These are phyloP conservation scores for Phalanger gymnotis DNA, from an alignment of 2,797 vertebrate genomes.

Conservation along the genomic window DNA sequence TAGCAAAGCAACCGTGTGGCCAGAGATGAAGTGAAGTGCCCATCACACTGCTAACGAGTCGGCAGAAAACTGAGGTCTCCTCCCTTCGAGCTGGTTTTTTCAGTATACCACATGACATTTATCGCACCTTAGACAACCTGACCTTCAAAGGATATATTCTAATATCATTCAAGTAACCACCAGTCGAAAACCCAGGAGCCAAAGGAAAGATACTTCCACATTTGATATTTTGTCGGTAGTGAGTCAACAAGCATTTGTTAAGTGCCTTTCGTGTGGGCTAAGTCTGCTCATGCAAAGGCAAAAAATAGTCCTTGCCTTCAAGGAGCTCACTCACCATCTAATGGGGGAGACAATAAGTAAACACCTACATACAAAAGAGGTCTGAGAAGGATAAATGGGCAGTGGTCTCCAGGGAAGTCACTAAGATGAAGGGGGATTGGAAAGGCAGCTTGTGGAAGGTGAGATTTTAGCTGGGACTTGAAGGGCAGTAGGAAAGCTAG, in stretches of 20 bases:
- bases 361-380: neutral
- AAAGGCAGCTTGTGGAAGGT: neutral
- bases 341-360: neutral
- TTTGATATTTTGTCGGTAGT: neutral
- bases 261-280: neutral
- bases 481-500: neutral
- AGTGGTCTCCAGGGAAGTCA: neutral
- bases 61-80: neutral
- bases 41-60: neutral
- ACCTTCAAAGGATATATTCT: neutral
- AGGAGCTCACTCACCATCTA: neutral
- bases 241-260: neutral
- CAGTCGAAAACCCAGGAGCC: neutral
- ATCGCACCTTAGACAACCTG: neutral
- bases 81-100: neutral
- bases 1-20: neutral
- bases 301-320: neutral
- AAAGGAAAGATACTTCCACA: neutral
- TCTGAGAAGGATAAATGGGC: neutral
- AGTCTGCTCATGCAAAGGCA: neutral
- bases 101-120: neutral
- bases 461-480: neutral
- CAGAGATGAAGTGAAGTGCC: neutral
- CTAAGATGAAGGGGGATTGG: neutral
- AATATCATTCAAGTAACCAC: neutral